phyloP scores from a whole-genome alignment of 2,797 vertebrate genomes.

The Intellagama lesueurii region DNA sequence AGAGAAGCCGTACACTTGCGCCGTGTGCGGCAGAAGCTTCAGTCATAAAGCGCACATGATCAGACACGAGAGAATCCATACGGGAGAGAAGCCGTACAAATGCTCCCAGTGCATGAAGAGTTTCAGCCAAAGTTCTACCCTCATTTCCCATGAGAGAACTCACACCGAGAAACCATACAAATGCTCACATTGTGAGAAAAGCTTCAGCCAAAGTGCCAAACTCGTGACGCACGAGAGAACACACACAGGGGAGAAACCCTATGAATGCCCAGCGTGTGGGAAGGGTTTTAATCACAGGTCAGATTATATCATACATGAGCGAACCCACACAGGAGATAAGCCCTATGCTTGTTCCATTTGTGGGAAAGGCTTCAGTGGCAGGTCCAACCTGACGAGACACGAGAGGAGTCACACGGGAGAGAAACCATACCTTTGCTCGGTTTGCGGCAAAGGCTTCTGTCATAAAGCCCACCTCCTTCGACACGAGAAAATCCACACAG shows the following conservation, averaged over 20 bases:
- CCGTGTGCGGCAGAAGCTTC: constrained; percentile 54
- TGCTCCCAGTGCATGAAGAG: constrained; percentile 28
- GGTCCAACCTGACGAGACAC: constrained; percentile 40
- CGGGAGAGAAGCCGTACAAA: constrained; percentile 40
- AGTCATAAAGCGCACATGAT: constrained; percentile 51
- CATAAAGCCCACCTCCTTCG: constrained; percentile 27
- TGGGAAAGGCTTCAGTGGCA: constrained; percentile 55
- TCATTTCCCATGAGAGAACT: constrained; percentile 41
- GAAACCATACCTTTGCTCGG: constrained; percentile 13
- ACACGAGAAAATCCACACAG: constrained; percentile 76
- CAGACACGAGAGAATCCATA: constrained; percentile 57
- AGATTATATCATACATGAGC: constrained; percentile 38
- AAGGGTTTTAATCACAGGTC: constrained; percentile 42
- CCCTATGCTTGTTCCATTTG: constrained; percentile 50
- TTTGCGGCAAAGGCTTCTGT: constrained; percentile 27
- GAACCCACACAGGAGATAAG: constrained; percentile 59
- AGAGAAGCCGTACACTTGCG: constrained; percentile 45
- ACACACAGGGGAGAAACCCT: constrained; percentile 45
- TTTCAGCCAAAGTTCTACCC: constrained; percentile 52
- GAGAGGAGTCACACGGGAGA: constrained; percentile 32
- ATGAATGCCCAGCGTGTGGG: constrained; percentile 34
- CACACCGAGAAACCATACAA: constrained; percentile 44
- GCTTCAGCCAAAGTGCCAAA: constrained; percentile 35
- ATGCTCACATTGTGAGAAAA: constrained; percentile 41
- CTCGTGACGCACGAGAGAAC: constrained; percentile 20